A percentile compares a stretch with the other conserved stretches of the same genome.
Conservation (phyloP, 2,113 vertebrate genomes). For the Odocoileus hemionus region DNA sequence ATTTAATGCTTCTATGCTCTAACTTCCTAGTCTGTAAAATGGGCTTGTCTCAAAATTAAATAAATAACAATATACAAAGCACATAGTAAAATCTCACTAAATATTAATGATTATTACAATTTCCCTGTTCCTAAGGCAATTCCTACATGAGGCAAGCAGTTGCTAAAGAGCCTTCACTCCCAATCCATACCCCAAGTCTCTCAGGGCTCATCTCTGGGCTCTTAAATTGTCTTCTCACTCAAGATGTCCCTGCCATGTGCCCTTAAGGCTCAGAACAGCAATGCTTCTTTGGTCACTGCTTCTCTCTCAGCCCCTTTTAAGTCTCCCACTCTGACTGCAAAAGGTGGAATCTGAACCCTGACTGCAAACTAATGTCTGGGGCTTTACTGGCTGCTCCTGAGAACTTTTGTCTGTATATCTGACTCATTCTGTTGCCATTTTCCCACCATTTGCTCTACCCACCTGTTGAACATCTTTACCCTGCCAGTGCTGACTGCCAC, state of each 20-base stretch:
- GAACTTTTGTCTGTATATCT: neutral
- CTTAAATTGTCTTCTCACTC: neutral
- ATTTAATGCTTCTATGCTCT: neutral
- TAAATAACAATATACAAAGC: neutral
- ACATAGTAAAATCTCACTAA: neutral
- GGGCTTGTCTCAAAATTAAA: neutral
- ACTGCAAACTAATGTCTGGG: neutral
- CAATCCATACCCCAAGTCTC: neutral
- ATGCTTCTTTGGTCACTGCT: neutral
- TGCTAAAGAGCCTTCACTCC: neutral
- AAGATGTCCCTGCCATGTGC: neutral
- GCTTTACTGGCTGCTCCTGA: neutral
- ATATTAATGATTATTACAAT: neutral
- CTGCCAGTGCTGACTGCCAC: neutral
- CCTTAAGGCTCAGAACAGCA: neutral
- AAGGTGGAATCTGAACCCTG: neutral
- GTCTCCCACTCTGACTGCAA: neutral
- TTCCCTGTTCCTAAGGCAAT: neutral
- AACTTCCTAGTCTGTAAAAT: neutral
- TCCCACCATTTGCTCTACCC: neutral
- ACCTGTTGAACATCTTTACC: neutral
- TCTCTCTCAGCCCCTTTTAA: neutral
- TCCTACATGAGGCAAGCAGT: neutral
- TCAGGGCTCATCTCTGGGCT: neutral
- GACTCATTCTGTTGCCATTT: neutral